A percentile compares a stretch with the other conserved stretches of the same genome.
These are phyloP conservation scores for Campylorhamphus procurvoides DNA, from an alignment of 2,113 vertebrate species.

Conservation along the genomic window DNA sequence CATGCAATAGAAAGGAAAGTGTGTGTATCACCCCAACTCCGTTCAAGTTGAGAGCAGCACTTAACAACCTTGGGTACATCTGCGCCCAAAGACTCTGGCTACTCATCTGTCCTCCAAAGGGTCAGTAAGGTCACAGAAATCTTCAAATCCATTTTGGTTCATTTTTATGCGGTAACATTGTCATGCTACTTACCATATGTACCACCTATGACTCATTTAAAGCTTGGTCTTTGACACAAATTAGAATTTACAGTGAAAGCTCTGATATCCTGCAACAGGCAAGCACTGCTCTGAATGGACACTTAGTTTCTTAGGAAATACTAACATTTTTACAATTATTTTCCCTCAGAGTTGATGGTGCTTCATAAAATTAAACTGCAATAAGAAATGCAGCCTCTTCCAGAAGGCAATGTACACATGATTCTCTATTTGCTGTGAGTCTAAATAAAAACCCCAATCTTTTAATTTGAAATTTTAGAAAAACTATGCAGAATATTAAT, in stretches of 20 bases:
- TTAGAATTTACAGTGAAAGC: background rate
- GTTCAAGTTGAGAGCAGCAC: background rate
- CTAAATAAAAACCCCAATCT: background rate
- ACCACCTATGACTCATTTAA: background rate
- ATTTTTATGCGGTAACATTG: background rate
- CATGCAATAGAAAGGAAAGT: background rate
- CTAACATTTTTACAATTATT: background rate
- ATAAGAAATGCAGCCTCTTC: background rate
- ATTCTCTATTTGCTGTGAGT: background rate
- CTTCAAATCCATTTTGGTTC: background rate
- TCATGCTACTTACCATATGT: background rate
- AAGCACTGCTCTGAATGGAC: background rate
- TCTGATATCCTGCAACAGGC: background rate
- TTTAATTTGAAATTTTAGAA: background rate
- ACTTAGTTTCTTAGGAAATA: background rate
- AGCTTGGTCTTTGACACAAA: background rate
- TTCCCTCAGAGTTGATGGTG: background rate
- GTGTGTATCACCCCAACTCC: background rate
- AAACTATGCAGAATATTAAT: background rate
- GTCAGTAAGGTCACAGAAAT: conserved; percentile 2
- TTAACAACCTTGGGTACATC: conserved; percentile 1
- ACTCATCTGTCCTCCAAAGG: background rate
- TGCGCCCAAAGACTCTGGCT: background rate
- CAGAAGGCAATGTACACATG: background rate
- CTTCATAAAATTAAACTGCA: background rate